Evolutionary conservation across 2,888 invertebrate genomes (phyloP), one percentile per base, ranked within the genome.

Genomic region (Pseudeuparius sepicola): DNA sequence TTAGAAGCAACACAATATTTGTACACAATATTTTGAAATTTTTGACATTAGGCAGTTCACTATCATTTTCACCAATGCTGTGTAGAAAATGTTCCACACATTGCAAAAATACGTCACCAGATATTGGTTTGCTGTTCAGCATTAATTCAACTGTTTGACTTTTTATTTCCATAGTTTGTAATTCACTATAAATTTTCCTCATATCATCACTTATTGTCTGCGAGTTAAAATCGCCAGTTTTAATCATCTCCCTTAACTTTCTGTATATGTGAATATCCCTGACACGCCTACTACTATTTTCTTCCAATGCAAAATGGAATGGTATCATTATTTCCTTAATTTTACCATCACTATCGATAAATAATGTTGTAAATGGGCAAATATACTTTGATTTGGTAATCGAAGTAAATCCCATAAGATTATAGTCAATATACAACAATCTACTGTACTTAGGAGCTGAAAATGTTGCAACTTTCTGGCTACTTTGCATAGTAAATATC

Each of bases 401-500:
- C 34, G 66, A 65, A 23, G 65, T 65, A 14, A 81, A 68, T 2
- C 89, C 89, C 57, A 90, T 71, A 36, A 90, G 65, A 6, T 85
- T 83, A 55, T 89, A 82, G 40, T 78, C 78, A 29, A 81, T 79
- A 55, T 87, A 87, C 3, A 90, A 54, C 14, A 90, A 65, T 52
- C 78, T 75, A 16, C 87, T 89, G 55, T 78, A 73, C 60, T 87
- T 92, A 27, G 84, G 80, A 1, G 92, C 89, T 27, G 83, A 83
- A 58, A 94, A 96, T 0, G 88, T 87, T 9, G 89, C 85, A 4
- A 96, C 82, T 61, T 89, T 78, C 7, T 81, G 80, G 1, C 96
- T 94, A 55, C 85, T 79, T 56, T 90, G 88, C 53, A 89, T 73
- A 3, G 87, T 72, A 78, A 96, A 92, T 37, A 97, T 86, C 62